Base-by-base conservation (phyloP, 2,113 vertebrate species). In the Peromyscus californicus region DNA sequence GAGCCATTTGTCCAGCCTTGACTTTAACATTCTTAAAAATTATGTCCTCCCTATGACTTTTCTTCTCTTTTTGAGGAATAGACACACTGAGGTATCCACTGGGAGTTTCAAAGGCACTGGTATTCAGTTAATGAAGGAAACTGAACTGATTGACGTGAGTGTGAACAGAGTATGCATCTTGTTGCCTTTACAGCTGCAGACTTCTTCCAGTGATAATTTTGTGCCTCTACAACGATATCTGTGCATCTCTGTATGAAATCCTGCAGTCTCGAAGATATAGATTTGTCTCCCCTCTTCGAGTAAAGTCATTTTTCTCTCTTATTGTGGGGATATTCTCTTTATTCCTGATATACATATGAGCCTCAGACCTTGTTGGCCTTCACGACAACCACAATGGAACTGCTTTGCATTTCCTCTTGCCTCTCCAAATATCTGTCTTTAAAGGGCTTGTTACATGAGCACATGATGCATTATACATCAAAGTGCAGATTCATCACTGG, bases 371-470 rank as follows among this genome's bases (percentile, higher is more conserved):
- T 89, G 19, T 51, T 89, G 24, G 57, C 76, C 54, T 96, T 86
- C 48, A 19, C 1, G 69, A 67, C 48, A 51, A 59, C 78, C 24
- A 69, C 80, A 85, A 15, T n/a, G 29, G 21, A 29, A 19, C 16
- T 24, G 29, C 9, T 95, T 96, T 78, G 48, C 33, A 90, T 86
- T 94, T 95, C 63, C 45, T 93, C 7, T 91, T 70, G 39, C 51
- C 26, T 95, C 65, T 54, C 61, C 51, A 85, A 39, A 61, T 75
- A 59, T 91, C 72, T 82, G 24, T 88, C 85, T 90, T 95, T 83
- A 76, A 9, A 89, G 63, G 29, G 15, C 87, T 65, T 92, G 45
- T 70, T 61, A 86, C 63, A 31, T 51, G 42, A 91, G 31, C 31
- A 54, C 54, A 54, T 89, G 95, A 85, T 89, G 45, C 48, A 76